These are phyloP conservation scores for Poeciliopsis gracilis DNA, from an alignment of 2,797 vertebrate species.

Conservation along the genomic window DNA sequence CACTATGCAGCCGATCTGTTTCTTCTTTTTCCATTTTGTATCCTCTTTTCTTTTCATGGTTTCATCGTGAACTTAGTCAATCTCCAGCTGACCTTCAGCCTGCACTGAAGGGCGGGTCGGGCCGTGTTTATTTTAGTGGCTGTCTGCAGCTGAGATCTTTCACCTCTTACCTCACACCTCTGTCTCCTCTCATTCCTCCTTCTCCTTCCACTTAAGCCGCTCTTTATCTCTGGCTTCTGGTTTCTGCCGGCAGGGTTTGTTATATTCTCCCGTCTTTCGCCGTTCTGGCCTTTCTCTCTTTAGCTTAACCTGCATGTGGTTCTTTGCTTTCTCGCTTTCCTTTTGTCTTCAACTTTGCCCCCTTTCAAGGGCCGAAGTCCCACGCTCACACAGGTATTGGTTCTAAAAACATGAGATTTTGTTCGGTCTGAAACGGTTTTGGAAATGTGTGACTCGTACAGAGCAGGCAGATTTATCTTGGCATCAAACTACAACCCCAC, in stretches of 20 bases:
- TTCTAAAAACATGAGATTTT: slow-evolving; percentile 6
- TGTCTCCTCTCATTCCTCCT: slow-evolving; percentile 39
- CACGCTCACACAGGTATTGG: background rate
- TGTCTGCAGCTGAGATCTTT: slow-evolving; percentile 36
- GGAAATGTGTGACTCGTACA: background rate
- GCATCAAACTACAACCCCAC: background rate
- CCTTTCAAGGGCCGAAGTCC: background rate
- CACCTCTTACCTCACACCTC: slow-evolving; percentile 39
- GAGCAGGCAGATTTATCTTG: background rate
- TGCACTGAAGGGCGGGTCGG: slow-evolving; percentile 19
- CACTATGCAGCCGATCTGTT: background rate
- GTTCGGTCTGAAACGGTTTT: background rate
- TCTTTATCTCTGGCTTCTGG: slow-evolving; percentile 31
- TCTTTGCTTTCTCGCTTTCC: background rate
- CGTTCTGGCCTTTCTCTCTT: background rate
- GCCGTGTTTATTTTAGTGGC: slow-evolving; percentile 51
- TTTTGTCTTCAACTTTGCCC: background rate
- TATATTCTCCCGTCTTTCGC: background rate
- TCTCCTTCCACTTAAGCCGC: slow-evolving; percentile 25
- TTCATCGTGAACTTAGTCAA: slow-evolving; percentile 22
- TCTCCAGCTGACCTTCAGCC: slow-evolving; percentile 28
- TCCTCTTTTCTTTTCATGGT: slow-evolving; percentile 21
- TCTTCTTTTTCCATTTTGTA: slow-evolving; percentile 11
- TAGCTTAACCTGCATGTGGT: slow-evolving; percentile 1
- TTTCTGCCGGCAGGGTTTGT: slow-evolving; percentile 9